phyloP scores from a whole-genome alignment of 2,797 vertebrate species.

The Poecilia picta region DNA sequence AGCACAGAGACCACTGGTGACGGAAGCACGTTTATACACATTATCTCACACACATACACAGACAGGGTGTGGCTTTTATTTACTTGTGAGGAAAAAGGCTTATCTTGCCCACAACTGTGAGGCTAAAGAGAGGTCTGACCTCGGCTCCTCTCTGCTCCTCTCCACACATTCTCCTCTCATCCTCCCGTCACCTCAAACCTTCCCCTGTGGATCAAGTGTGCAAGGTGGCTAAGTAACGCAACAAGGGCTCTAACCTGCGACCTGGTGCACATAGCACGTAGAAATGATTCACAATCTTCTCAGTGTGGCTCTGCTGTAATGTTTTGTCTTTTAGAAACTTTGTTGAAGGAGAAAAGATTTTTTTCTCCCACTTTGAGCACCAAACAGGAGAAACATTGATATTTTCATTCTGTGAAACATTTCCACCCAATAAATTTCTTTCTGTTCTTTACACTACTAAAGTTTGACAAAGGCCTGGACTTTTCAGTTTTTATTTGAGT shows the following conservation, averaged over 20 bases:
- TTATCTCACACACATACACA: conserved; percentile 27
- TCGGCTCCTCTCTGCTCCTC: conserved; percentile 59
- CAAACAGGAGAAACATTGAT: conserved; percentile 9
- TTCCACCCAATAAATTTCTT: background rate
- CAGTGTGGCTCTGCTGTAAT: conserved; percentile 71
- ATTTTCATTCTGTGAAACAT: background rate
- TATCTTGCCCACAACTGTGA: conserved; percentile 80
- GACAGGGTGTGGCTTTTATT: conserved; percentile 73
- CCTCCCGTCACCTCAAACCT: conserved; percentile 53
- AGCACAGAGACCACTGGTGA: conserved; percentile 35
- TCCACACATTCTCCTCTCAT: conserved; percentile 47
- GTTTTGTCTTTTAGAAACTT: conserved; percentile 77
- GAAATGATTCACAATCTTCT: conserved; percentile 77
- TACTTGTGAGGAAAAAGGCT: conserved; percentile 75
- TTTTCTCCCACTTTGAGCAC: conserved; percentile 11
- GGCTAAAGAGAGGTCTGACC: conserved; percentile 83
- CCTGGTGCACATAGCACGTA: conserved; percentile 60
- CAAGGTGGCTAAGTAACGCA: conserved; percentile 53
- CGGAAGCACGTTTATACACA: conserved; percentile 28
- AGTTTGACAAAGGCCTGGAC: too few relatives aligned
- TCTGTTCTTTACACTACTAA: background rate
- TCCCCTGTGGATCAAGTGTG: conserved; percentile 57
- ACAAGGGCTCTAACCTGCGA: conserved; percentile 71
- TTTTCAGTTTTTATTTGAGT: background rate
- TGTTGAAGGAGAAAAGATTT: conserved; percentile 75